Evolutionary conservation across 2,888 invertebrate genomes (phyloP), one percentile per base, ranked within the genome.

Genomic region (Lasioglossum figueresi): DNA sequence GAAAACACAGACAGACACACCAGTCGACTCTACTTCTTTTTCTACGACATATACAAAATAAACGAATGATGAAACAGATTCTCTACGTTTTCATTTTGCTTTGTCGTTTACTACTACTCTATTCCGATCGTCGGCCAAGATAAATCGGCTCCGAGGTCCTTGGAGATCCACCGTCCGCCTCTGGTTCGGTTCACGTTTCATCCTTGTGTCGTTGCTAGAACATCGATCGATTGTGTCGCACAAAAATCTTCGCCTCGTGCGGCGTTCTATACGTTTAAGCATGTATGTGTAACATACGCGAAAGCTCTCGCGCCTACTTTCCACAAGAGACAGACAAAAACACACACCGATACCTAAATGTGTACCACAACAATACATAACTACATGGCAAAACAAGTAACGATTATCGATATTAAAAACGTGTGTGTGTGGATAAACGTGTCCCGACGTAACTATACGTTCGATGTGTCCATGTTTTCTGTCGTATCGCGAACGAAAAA

Each of bases 391-490:
- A 82, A 80, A 78, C 73, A 86, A 85, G 70, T 89, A 84, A 87
- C 84, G 89, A 88, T 90, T 93, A 91, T 91, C 87, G 88, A 92
- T 93, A 92, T 91, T 93, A 91, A 68, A 87, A 91, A 66, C 73
- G 85, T 77, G 85, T 80, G 86, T 80, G 86, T 90, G 91, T 87
- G 91, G 87, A 88, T 91, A 91, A 93, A 92, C 92, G 92, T 90
- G 92, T 88, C 91, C 91, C 92, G 91, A 92, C 92, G 89, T 92
- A 92, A 91, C 16, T 93, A 91, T 93, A 92, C 92, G 92, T 88
- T 91, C 88, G 88, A 88, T 92, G 91, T 92, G 89, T 91, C 89
- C 86, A 75, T 92, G 89, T 52, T 92, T 85, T 89, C 72, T 79
- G 72, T 87, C 84, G 84, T 80, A 84, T 82, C 79, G 74, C 16